Conservation (phyloP, 2,797 vertebrate species). For the Esox lucius region DNA sequence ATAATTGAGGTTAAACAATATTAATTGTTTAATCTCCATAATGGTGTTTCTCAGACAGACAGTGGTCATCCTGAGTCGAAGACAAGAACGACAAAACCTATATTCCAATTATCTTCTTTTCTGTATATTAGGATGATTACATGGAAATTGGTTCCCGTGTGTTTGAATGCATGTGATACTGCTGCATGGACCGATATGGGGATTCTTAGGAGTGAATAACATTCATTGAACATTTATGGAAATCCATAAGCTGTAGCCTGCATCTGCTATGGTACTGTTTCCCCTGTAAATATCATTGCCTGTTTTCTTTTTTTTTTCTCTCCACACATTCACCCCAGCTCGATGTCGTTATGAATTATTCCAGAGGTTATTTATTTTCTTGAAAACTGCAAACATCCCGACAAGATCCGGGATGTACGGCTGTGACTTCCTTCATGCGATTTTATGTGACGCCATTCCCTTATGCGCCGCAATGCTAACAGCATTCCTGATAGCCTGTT, state of each 20-base stretch:
- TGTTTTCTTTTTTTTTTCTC: no score
- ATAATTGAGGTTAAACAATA: conserved; percentile 49
- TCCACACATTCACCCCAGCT: not conserved
- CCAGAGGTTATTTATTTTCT: not conserved
- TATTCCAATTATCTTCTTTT: conserved; percentile 17
- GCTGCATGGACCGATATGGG: conserved; percentile 37
- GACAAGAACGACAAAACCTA: conserved; percentile 41
- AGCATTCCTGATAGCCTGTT: conserved; percentile 34
- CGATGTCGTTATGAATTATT: not conserved
- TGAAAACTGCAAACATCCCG: not conserved
- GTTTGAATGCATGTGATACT: conserved; percentile 49
- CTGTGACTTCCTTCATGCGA: not conserved
- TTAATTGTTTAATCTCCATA: conserved; percentile 50
- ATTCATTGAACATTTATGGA: not conserved
- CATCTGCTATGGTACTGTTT: not conserved
- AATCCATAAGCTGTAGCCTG: not conserved
- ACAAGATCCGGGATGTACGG: no score
- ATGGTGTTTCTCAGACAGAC: conserved; percentile 46
- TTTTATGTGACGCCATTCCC: not conserved
- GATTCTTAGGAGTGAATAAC: not conserved
- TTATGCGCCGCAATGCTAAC: conserved; percentile 15
- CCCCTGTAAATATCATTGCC: not conserved
- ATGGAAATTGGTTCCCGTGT: conserved; percentile 22
- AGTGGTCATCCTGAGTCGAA: conserved; percentile 32
- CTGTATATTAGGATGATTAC: not conserved